phyloP scores from a whole-genome alignment of 2,113 vertebrate genomes.

The Rynchops niger region DNA sequence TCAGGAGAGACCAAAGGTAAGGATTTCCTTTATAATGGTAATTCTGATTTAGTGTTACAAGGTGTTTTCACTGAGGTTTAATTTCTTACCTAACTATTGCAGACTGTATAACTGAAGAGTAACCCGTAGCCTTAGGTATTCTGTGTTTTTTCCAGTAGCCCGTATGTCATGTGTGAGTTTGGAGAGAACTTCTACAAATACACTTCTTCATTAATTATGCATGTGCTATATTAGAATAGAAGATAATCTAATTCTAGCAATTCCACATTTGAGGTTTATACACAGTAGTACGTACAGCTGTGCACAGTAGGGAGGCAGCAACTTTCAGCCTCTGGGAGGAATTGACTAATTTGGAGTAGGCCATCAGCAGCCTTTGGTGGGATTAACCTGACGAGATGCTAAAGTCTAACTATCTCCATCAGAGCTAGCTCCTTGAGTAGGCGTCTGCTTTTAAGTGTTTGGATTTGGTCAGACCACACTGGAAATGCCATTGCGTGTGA shows the following conservation, averaged over 20 bases:
- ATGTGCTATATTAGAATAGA: background rate
- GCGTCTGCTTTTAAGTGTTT: background rate
- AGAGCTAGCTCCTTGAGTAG: background rate
- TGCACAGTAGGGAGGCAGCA: background rate
- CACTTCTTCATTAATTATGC: background rate
- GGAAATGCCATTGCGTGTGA: accelerated
- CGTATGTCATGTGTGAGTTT: background rate
- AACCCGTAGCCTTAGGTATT: background rate
- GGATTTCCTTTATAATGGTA: background rate
- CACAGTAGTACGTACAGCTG: background rate
- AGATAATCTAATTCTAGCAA: background rate
- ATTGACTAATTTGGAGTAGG: background rate
- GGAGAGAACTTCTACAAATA: background rate
- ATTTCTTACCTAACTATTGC: background rate
- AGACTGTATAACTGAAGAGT: background rate
- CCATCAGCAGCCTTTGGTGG: background rate
- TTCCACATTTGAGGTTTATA: background rate
- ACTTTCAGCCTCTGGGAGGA: background rate
- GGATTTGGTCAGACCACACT: accelerated
- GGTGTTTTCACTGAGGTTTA: background rate
- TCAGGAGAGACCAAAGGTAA: background rate
- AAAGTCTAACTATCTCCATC: background rate
- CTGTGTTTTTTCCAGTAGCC: background rate
- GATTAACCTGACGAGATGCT: background rate
- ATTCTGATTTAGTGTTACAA: background rate